Percentiles rank a stretch among this genome's conserved stretches.
These are phyloP conservation scores for Drosophila nigrodunni DNA, from an alignment of 1,140 invertebrate species.

Conservation along the genomic window DNA sequence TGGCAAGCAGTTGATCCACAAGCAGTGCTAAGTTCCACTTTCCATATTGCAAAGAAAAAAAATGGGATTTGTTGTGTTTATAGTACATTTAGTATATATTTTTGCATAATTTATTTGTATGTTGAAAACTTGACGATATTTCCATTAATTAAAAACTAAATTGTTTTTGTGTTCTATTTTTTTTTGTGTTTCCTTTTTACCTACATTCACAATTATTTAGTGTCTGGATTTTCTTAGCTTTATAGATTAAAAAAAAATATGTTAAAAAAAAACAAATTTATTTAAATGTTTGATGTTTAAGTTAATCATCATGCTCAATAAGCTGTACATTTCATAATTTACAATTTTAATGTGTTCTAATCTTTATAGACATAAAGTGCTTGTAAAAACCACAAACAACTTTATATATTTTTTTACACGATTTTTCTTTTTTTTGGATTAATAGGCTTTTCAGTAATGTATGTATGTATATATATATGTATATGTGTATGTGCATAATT, in stretches of 20 bases:
- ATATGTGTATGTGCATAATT: background rate
- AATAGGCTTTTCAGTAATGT: background rate
- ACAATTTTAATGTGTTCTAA: background rate
- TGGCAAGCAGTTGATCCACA: background rate
- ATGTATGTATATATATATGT: background rate
- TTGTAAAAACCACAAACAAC: background rate
- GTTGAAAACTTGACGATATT: conserved; percentile 7
- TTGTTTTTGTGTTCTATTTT: conserved; percentile 13
- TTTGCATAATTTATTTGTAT: conserved; percentile 17
- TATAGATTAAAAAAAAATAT: background rate
- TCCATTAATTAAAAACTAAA: conserved; percentile 19
- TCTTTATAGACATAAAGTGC: background rate
- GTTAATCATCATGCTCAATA: background rate
- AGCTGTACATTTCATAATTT: conserved; percentile 4
- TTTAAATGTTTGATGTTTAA: background rate
- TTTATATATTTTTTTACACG: background rate
- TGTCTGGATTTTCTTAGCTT: background rate
- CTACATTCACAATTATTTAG: background rate
- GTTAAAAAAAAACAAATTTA: background rate
- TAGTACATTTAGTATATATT: conserved; percentile 17
- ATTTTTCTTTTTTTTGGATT: background rate
- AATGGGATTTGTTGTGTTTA: background rate
- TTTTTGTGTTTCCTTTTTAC: conserved; percentile 13
- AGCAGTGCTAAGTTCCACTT: background rate
- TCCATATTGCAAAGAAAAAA: background rate